Base-by-base conservation (phyloP, 2,113 vertebrate species). In the Cottus gobio region DNA sequence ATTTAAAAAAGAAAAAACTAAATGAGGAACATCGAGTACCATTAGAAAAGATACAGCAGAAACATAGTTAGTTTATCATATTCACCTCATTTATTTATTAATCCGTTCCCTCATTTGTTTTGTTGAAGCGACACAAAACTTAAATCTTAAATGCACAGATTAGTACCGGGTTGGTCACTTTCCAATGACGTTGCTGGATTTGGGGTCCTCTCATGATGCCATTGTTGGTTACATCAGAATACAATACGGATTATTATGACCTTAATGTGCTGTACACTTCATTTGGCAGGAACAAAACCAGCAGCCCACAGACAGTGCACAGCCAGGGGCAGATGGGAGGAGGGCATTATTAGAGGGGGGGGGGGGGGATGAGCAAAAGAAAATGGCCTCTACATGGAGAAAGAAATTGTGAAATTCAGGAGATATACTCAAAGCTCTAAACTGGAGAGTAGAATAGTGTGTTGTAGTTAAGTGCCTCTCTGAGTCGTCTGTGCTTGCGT, bases 261-360 rank as follows among this genome's bases (percentile, higher is more conserved):
- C 81, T 57, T 77, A 87, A 90, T 91, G 44, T 80, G 15, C 8
- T 13, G 75, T 67, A 44, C 90, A 85, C 87, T 90, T 90, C 80
- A 86, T 87, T 92, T 82, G 81, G 80, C 92, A 76, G 60, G 85
- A 82, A 90, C 92, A 93, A 92, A 89, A 90, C 44, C 69, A 34
- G 65, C 26, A 61, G 61, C 60, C 77, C 18, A 71, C 48, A 64
- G 77, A 79, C 75, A 24, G 72, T 4, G 7, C 62, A 72, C 70
- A 69, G 72, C 50, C 69, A 3, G 71, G 80, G 90, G 56, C 1
- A 62, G 22, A 39, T 10, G 1, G 31, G 62, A 30, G 13, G 26
- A 37, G 46, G 34, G 46, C 37, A 46, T 7, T 20, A 62, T 18
- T 13, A 1, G 24, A 42, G 58, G n/a, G 42, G 62, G 52, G 1